phyloP scores from a whole-genome alignment of 1,140 invertebrate species.

The Cyphomyrmex costatus region DNA sequence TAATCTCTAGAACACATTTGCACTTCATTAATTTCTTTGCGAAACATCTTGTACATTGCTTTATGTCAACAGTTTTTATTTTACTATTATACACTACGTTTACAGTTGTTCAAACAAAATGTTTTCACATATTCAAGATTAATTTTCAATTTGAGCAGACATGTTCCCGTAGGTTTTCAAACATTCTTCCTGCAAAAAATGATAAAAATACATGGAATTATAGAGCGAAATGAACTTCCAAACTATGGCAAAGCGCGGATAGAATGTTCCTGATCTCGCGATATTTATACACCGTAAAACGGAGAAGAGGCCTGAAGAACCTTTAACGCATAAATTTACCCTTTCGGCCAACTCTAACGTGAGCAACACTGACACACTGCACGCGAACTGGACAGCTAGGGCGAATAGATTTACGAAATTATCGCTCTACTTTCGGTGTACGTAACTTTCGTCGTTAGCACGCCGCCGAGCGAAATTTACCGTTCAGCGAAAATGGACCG shows the following conservation, averaged over 20 bases:
- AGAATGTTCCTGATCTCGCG: conserved; percentile 8
- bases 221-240: conserved; percentile 29
- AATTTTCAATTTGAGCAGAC: background rate
- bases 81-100: background rate
- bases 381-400: conserved; percentile 1
- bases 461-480: conserved; percentile 43
- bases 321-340: conserved; percentile 29
- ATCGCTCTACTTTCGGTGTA: conserved; percentile 51
- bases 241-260: background rate
- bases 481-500: conserved; percentile 38
- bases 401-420: conserved; percentile 63
- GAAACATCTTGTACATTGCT: too few relatives aligned
- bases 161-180: background rate
- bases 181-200: background rate
- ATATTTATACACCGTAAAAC: conserved; percentile 47
- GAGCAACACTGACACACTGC: conserved; percentile 27
- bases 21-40: too few relatives aligned
- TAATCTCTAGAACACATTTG: too few relatives aligned
- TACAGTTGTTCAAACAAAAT: background rate
- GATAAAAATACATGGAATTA: conserved; percentile 9
- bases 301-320: background rate
- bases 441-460: conserved; percentile 44
- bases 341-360: background rate
- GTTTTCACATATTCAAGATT: background rate
- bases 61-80: too few relatives aligned